phyloP scores from a whole-genome alignment of 2,113 vertebrate species.

The Istiophorus platypterus region DNA sequence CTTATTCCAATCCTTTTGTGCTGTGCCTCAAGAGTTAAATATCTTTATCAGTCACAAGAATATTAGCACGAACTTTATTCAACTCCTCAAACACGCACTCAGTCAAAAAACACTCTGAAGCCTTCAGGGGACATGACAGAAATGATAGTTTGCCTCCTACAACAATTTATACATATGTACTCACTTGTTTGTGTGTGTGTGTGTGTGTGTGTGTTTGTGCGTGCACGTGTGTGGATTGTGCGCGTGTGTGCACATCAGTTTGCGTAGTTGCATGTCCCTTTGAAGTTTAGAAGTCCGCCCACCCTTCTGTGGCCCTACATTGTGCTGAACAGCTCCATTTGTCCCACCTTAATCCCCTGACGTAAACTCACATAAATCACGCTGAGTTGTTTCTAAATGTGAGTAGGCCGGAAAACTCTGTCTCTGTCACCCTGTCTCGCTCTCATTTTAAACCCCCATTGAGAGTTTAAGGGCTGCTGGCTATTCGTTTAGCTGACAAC shows the following conservation, averaged over 20 bases:
- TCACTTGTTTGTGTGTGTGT: neutral
- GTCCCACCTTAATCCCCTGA: slow-evolving; percentile 79
- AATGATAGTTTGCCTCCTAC: slow-evolving; percentile 57
- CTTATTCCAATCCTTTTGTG: neutral
- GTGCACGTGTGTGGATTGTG: too few species aligned
- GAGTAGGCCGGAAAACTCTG: slow-evolving; percentile 45
- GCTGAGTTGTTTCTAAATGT: slow-evolving; percentile 65
- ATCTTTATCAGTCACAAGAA: neutral
- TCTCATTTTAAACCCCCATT: slow-evolving; percentile 35
- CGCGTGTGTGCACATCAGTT: neutral
- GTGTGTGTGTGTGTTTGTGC: slow-evolving; percentile 1
- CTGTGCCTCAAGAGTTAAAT: neutral
- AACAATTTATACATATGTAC: slow-evolving; percentile 30
- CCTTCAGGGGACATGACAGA: slow-evolving; percentile 47
- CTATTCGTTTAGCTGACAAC: slow-evolving; percentile 35
- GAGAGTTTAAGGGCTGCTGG: slow-evolving; percentile 40
- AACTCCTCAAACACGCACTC: slow-evolving; percentile 6
- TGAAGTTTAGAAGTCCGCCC: slow-evolving; percentile 71
- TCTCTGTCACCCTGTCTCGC: slow-evolving; percentile 35
- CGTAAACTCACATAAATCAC: slow-evolving; percentile 77
- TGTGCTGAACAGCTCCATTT: slow-evolving; percentile 78
- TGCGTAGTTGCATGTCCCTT: slow-evolving; percentile 50
- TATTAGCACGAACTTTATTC: neutral
- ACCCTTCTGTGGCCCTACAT: slow-evolving; percentile 62
- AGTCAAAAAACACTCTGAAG: slow-evolving; percentile 7